Evolutionary conservation across 2,888 invertebrate species (phyloP), one percentile per base, ranked within the genome.

Genomic region (Drosophila planitibia): DNA sequence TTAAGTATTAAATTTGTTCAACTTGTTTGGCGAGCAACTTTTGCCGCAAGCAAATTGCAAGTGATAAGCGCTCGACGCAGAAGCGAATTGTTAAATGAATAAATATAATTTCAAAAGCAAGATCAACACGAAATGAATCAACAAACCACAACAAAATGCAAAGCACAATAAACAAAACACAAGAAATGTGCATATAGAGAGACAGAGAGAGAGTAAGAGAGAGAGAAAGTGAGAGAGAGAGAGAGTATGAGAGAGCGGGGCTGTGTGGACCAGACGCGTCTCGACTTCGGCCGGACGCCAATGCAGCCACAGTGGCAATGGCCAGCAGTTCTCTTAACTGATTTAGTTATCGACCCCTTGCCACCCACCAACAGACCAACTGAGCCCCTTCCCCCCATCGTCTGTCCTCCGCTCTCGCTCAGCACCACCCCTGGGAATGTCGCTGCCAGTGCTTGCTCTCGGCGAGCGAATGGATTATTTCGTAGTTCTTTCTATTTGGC

Each of bases 401-500:
- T 22, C 52, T 44, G 44, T 14, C 9, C 44, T 22, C 22, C 4
- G 14, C 7, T 47, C 49, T 37, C 57, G 30, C 66, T 55, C 49
- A 52, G 32, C 62, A 28, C 32, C 51, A 22, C 22, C 54, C 47
- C 22, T 28, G 37, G 37, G 57, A 25, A 60, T 55, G 10, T 54
- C 28, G 65, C 25, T 52, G 53, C 39, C 39, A 35, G 51, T 67
- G 61, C 69, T 69, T 79, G 62, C 67, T 55, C 73, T 60, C 71
- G 74, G 61, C 74, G 70, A n/a, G 64, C 71, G 35, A 72, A 71
- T 71, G 70, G 85, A 85, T 90, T 85, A 88, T 88, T 88, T 81
- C 71, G 69, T 79, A 71, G 83, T 69, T 67, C 69, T 82, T 83
- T 76, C 59, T 65, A 51, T 73, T 80, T 79, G 70, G 64, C 65